Conservation (phyloP, 2,888 invertebrate species). For the Selenia dentaria region DNA sequence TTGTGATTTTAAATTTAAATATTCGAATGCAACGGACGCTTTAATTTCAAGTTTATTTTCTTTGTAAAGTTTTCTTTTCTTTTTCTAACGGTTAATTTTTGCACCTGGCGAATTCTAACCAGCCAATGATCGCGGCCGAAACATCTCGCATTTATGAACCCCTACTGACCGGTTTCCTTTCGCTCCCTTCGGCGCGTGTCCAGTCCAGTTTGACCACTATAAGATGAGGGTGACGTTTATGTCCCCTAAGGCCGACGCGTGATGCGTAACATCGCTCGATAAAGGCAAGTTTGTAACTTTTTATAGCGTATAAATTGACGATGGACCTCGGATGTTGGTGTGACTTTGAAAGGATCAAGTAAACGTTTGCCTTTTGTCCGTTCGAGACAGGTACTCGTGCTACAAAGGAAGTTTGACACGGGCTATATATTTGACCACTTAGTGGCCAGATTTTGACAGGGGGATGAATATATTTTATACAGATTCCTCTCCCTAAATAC, state of each 20-base stretch:
- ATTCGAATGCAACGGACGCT: background rate
- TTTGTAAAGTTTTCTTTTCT: background rate
- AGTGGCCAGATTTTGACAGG: conserved; percentile 66
- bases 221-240: conserved; percentile 35
- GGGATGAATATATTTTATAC: conserved; percentile 48
- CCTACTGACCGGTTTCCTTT: conserved; percentile 64
- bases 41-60: conserved; percentile 11
- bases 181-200: conserved; percentile 57
- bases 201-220: conserved; percentile 49
- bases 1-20: conserved; percentile 21
- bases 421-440: conserved; percentile 71
- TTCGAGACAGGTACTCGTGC: conserved; percentile 64
- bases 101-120: conserved; percentile 60
- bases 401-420: conserved; percentile 71
- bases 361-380: conserved; percentile 67
- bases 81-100: conserved; percentile 41
- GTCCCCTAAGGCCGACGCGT: conserved; percentile 2
- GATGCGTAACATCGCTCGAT: conserved; percentile 45
- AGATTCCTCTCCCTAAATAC: conserved; percentile 74
- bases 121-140: conserved; percentile 51
- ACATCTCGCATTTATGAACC: conserved; percentile 27
- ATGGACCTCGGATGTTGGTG: conserved; percentile 78
- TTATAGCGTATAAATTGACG: conserved; percentile 63
- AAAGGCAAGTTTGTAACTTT: conserved; percentile 39
- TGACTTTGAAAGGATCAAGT: conserved; percentile 52